These are phyloP conservation scores for Drosophila birchii DNA, from an alignment of 2,888 invertebrate genomes.

Conservation along the genomic window DNA sequence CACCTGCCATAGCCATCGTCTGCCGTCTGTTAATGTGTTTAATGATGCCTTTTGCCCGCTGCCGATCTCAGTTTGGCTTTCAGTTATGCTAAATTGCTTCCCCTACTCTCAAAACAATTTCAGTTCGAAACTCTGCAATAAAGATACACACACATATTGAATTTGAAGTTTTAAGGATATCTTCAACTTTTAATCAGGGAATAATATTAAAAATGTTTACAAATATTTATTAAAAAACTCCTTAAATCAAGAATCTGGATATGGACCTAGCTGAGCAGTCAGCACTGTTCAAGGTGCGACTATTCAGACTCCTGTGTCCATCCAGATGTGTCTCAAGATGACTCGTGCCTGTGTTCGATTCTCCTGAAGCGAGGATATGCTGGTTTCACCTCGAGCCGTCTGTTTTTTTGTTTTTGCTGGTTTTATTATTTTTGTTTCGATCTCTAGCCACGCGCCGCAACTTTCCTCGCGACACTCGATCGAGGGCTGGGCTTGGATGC, in stretches of 20 bases:
- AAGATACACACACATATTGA: neutral
- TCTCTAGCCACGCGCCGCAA: constrained; percentile 41
- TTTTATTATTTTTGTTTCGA: constrained; percentile 6
- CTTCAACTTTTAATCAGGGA: neutral
- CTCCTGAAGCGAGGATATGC: constrained; percentile 66
- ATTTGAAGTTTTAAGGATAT: neutral
- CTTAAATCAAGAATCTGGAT: neutral
- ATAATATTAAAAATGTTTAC: no score
- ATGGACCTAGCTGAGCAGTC: neutral
- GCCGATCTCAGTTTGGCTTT: constrained; percentile 45
- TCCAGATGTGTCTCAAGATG: constrained; percentile 36
- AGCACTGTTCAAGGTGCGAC: constrained; percentile 13
- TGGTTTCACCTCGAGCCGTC: constrained; percentile 51
- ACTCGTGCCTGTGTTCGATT: constrained; percentile 66
- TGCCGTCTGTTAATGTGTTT: constrained; percentile 75
- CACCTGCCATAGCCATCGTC: constrained; percentile 65
- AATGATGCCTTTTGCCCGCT: constrained; percentile 74
- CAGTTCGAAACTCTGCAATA: neutral
- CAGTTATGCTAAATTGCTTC: constrained; percentile 76
- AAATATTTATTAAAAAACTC: neutral
- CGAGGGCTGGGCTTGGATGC: constrained; percentile 41
- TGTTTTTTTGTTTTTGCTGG: constrained; percentile 1
- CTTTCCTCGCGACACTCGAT: constrained; percentile 69
- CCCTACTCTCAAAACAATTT: constrained; percentile 23
- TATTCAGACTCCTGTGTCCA: constrained; percentile 10